Percentiles rank a stretch among this genome's conserved stretches.
Conservation (phyloP, 2,113 vertebrate species). For the Chaenocephalus aceratus region DNA sequence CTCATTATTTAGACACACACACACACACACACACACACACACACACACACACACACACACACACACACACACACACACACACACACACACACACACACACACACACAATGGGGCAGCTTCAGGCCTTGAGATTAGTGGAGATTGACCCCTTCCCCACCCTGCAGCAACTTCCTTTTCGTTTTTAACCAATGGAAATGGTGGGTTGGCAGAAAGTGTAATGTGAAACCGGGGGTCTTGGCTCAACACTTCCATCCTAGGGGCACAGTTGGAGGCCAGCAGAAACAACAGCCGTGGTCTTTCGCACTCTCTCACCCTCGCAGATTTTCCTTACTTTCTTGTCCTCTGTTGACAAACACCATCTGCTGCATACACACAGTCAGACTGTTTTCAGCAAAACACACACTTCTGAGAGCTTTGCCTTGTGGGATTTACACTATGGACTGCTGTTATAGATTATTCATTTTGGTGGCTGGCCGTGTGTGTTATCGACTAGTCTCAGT, state of each 20-base stretch:
- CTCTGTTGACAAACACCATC: conserved; percentile 49
- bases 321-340: conserved; percentile 39
- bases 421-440: conserved; percentile 47
- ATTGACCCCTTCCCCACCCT: conserved; percentile 78
- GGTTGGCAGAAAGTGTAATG: conserved; percentile 80
- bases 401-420: conserved; percentile 18
- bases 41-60: conserved; percentile 63
- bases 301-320: conserved; percentile 58
- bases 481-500: conserved; percentile 15
- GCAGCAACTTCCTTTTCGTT: conserved; percentile 66
- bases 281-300: conserved; percentile 71
- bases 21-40: conserved; percentile 56
- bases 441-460: conserved; percentile 62
- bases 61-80: conserved; percentile 62
- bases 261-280: conserved; percentile 75
- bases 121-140: conserved; percentile 76
- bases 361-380: conserved; percentile 20
- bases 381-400: conserved; percentile 32
- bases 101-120: conserved; percentile 64
- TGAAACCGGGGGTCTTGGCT: conserved; percentile 77
- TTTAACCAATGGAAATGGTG: conserved; percentile 74
- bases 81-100: conserved; percentile 63
- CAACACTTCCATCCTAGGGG: conserved; percentile 68
- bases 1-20: conserved; percentile 76
- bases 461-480: conserved; percentile 37